Evolutionary conservation across 2,888 invertebrate species (phyloP).

Genomic region (Brachylomia viminalis): DNA sequence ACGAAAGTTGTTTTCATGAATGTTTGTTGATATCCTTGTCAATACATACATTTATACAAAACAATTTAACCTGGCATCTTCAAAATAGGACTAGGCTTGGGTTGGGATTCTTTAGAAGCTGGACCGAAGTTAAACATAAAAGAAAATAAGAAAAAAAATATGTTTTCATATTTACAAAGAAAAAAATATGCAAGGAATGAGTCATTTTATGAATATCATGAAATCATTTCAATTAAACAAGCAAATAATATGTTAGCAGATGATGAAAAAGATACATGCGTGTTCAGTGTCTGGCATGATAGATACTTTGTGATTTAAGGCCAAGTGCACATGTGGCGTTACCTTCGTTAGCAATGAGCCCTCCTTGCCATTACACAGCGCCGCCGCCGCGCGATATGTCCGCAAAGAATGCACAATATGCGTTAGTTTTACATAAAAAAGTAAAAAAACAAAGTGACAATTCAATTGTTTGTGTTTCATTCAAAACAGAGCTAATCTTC

Average conservation of each 20-base stretch:
- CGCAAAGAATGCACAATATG: constrained; percentile 83
- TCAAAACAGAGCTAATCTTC: constrained; percentile 1
- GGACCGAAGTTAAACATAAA: constrained; percentile 47
- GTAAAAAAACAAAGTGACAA: constrained; percentile 53
- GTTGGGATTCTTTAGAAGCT: constrained; percentile 60
- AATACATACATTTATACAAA: constrained; percentile 34
- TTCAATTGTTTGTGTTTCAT: constrained; percentile 2
- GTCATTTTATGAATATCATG: neutral
- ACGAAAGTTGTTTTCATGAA: constrained; percentile 18
- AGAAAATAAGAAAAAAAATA: constrained; percentile 25
- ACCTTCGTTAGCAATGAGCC: constrained; percentile 90
- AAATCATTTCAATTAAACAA: constrained; percentile 27
- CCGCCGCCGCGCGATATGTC: constrained; percentile 77
- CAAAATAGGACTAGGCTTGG: constrained; percentile 46
- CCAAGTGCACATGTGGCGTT: constrained; percentile 68
- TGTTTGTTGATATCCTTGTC: neutral
- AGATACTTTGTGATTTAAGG: constrained; percentile 45
- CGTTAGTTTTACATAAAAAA: constrained; percentile 78
- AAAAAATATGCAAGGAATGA: constrained; percentile 24
- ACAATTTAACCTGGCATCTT: constrained; percentile 62
- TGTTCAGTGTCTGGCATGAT: constrained; percentile 27
- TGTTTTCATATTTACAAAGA: constrained; percentile 22
- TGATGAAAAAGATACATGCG: constrained; percentile 20
- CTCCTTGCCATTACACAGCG: constrained; percentile 84
- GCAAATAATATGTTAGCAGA: constrained; percentile 39